A percentile compares a stretch with the other conserved stretches of the same genome.
Conservation (phyloP, 2,797 vertebrate species). For the Parotocinclus haroldoi region DNA sequence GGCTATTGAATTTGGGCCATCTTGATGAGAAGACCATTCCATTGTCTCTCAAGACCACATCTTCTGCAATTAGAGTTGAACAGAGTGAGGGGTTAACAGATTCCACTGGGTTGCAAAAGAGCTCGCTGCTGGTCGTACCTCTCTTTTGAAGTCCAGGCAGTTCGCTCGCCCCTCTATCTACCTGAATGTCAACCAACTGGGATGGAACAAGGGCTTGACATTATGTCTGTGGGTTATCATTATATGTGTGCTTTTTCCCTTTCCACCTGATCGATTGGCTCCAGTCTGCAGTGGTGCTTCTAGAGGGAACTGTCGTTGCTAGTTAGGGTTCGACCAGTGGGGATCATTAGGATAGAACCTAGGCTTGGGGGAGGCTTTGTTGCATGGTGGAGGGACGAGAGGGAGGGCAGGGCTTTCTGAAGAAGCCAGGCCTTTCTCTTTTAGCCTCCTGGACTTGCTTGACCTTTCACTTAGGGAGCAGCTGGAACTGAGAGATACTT, state of each 20-base stretch:
- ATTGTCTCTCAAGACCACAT: constrained; percentile 56
- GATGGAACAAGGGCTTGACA: constrained; percentile 77
- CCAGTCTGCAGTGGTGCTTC: constrained; percentile 83
- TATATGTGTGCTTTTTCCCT: constrained; percentile 75
- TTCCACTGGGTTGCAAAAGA: constrained; percentile 60
- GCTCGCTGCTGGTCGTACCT: constrained; percentile 54
- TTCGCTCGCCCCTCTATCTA: constrained; percentile 62
- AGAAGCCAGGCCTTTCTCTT: constrained; percentile 75
- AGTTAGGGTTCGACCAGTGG: constrained; percentile 89
- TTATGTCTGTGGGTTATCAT: constrained; percentile 94
- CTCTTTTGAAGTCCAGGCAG: constrained; percentile 69
- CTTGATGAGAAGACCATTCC: constrained; percentile 44
- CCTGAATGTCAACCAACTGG: constrained; percentile 82
- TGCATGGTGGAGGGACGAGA: constrained; percentile 51
- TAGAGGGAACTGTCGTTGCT: constrained; percentile 83
- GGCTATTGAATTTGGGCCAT: constrained; percentile 57
- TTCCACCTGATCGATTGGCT: constrained; percentile 82
- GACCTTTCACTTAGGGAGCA: constrained; percentile 97
- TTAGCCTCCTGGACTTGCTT: constrained; percentile 83
- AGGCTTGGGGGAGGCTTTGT: constrained; percentile 70
- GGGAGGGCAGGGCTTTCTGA: constrained; percentile 58
- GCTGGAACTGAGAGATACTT: constrained; percentile 90
- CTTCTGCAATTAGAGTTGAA: constrained; percentile 70
- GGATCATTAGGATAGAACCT: constrained; percentile 86
- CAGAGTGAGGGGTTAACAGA: constrained; percentile 64